Evolutionary conservation across 2,888 invertebrate species (phyloP), one percentile per base, ranked within the genome.

Genomic region (Zygaena filipendulae): DNA sequence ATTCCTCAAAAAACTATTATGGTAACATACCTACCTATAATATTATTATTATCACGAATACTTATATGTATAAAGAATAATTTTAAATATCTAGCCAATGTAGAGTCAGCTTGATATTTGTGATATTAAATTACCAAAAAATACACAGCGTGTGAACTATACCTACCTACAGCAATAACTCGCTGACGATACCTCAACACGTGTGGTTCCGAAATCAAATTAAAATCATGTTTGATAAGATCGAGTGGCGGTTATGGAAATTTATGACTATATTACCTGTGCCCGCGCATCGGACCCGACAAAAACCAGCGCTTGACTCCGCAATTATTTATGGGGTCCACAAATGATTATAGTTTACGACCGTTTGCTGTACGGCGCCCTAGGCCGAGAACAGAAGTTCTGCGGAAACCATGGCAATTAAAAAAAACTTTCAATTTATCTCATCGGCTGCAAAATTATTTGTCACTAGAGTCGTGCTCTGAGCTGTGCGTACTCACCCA

Each of bases 261-360:
- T 79, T 79, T 79, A 77, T 79, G 79, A 77, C 79, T 79, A 77
- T 79, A 79, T 79, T 79, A 79, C 77, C 75, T 77, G 77, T 71
- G 70, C 71, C 48, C 54, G 67, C 72, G 74, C 77, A 72, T 59
- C 62, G 51, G 52, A 49, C 42, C 66, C 63, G 63, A 69, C 68
- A 69, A 74, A 69, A 74, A 71, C 66, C 64, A 60, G 70, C 60
- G 52, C 62, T 63, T 66, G 59, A 58, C 62, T 54, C 51, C 58
- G 66, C 66, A 75, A 74, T 77, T 77, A 77, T 79, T 77, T 74
- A 75, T 74, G 63, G 64, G 61, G 57, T 56, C 71, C 62, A 67
- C 71, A 57, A 72, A 71, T 75, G 70, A 77, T 77, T 79, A 77
- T 71, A 70, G 71, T 75, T 74, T 72, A 72, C 66, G 67, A 66